Evolutionary conservation across 1,140 invertebrate species (phyloP).

Genomic region (Phymorhynchus buccinoides): DNA sequence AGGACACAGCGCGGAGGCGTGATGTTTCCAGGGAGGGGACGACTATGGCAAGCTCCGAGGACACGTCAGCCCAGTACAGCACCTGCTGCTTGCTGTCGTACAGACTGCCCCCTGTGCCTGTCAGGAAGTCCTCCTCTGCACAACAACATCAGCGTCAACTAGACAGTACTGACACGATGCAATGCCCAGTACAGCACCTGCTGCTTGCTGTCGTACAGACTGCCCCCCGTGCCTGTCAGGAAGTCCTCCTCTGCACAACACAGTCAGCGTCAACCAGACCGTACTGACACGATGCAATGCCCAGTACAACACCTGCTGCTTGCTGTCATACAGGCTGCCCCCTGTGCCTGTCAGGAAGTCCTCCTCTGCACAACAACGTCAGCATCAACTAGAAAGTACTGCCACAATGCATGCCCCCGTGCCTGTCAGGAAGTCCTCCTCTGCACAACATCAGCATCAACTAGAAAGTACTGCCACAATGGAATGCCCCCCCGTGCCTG

Average conservation of each 20-base stretch:
- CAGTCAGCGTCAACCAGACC: too few species aligned
- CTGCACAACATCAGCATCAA: too few species aligned
- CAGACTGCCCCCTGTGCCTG: slow-evolving; percentile 78
- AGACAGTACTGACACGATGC: too few species aligned
- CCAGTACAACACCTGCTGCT: slow-evolving; percentile 90
- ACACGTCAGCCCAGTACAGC: slow-evolving; percentile 97
- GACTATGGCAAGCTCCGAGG: slow-evolving; percentile 94
- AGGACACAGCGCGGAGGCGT: slow-evolving; percentile 39
- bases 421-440: slow-evolving; percentile 70
- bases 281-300: too few species aligned
- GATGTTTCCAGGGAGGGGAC: slow-evolving; percentile 81
- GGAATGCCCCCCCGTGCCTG: too few species aligned
- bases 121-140: slow-evolving; percentile 66
- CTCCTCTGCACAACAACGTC: slow-evolving; percentile 63
- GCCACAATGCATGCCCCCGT: too few species aligned
- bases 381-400: too few species aligned
- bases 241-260: slow-evolving; percentile 65
- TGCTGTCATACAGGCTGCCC: slow-evolving; percentile 81
- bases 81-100: slow-evolving; percentile 84
- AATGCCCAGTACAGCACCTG: slow-evolving; percentile 95
- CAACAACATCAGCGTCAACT: too few species aligned
- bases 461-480: too few species aligned
- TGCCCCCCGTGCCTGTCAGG: slow-evolving; percentile 76
- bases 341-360: slow-evolving; percentile 75
- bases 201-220: slow-evolving; percentile 82